phyloP scores from a whole-genome alignment of 2,797 vertebrate species.

The Gastrophryne carolinensis region DNA sequence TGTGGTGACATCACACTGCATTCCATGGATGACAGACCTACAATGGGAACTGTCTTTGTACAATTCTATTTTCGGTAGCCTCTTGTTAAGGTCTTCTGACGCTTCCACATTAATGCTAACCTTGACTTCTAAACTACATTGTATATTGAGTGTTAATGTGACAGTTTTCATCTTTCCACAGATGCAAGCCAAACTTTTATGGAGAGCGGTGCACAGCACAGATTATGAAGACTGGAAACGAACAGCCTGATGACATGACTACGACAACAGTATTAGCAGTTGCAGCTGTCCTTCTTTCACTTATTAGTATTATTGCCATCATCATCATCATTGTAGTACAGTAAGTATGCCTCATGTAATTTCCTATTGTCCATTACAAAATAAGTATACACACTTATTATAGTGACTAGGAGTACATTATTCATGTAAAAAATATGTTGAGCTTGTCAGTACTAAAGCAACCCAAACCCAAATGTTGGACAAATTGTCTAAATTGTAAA shows the following conservation, averaged over 20 bases:
- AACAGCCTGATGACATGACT: constrained; percentile 58
- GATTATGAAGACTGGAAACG: constrained; percentile 66
- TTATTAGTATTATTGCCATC: constrained; percentile 58
- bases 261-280: constrained; percentile 58
- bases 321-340: constrained; percentile 61
- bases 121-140: background rate
- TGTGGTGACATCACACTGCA: constrained; percentile 61
- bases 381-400: no score
- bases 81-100: background rate
- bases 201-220: constrained; percentile 74
- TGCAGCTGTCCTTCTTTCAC: constrained; percentile 62
- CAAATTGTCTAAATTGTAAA: no score
- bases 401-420: no score
- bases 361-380: no score
- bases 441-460: no score
- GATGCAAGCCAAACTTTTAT: constrained; percentile 71
- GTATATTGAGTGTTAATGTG: background rate
- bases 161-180: constrained; percentile 52
- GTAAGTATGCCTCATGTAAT: constrained; percentile 64
- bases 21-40: constrained; percentile 58
- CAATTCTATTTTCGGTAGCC: background rate
- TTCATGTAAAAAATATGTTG: no score
- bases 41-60: constrained; percentile 48
- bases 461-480: no score
- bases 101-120: background rate